Percentiles rank a stretch among this genome's conserved stretches.
Conservation (phyloP, 2,797 vertebrate species). For the Coracias cyanogaster region DNA sequence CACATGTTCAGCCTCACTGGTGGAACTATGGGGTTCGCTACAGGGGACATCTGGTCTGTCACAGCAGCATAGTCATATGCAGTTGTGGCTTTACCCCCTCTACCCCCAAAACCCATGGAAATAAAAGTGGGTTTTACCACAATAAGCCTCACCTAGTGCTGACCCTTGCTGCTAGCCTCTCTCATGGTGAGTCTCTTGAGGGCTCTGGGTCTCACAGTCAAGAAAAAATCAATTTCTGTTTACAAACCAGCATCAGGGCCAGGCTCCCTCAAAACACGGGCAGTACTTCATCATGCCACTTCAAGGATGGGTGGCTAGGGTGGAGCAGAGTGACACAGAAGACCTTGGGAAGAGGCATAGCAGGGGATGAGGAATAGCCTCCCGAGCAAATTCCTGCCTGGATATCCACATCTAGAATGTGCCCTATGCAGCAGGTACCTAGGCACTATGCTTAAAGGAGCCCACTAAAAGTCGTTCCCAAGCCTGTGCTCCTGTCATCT, state of each 20-base stretch:
- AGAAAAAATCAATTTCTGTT: not conserved
- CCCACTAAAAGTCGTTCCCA: not conserved
- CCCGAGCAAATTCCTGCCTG: not conserved
- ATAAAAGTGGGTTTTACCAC: not conserved
- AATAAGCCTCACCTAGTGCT: rapidly evolving
- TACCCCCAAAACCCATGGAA: not conserved
- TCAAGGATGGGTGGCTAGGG: not conserved
- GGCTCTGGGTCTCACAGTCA: not conserved
- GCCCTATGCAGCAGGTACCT: not conserved
- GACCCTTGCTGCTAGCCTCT: not conserved
- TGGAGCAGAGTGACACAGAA: not conserved
- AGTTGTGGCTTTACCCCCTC: not conserved
- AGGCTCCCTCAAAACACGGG: not conserved
- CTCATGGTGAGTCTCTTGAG: not conserved
- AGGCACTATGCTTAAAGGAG: not conserved
- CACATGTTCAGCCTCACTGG: rapidly evolving
- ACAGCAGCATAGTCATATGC: not conserved
- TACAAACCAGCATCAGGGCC: not conserved
- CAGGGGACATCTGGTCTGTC: not conserved
- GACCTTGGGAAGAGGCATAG: not conserved
- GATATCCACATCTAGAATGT: not conserved
- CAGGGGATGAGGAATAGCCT: not conserved
- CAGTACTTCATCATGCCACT: rapidly evolving
- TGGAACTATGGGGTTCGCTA: not conserved
- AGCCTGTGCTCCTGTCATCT: not conserved